Evolutionary conservation across 2,888 invertebrate genomes (phyloP), one percentile per base, ranked within the genome.

Genomic region (Habroteleia sp.): DNA sequence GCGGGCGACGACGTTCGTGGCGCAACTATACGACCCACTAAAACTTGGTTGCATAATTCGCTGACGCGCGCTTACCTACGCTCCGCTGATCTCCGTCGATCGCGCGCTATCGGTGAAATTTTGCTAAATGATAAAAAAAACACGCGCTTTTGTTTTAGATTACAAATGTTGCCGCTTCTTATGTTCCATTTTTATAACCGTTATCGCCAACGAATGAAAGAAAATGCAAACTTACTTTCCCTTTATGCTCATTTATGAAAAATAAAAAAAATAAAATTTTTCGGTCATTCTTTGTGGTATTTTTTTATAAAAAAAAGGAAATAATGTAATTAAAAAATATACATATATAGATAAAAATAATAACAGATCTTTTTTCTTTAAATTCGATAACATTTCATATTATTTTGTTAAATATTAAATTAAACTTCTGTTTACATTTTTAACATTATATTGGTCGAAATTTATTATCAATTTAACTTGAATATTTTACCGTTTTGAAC

Each of bases 11-110:
- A 76, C 81, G 78, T 75, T 78, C 79, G 79, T 85, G 83, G 82
- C 82, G 85, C 80, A 86, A 86, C 85, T 85, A 84, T 86, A 86
- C 85, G 86, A 84, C 85, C 85, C 84, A 87, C 86, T 87, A 87
- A 86, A 87, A 86, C 79, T 80, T 69, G 74, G 82, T 87, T 87
- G 84, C 86, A 84, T 86, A 87, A 86, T 83, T 77, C 77, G 52
- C 46, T 72, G 69, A 74, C 71, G 58, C 60, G 52, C 37, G 56
- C 41, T 66, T 77, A 62, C 76, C 78, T 76, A 80, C 79, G 69
- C 79, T 77, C 50, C 66, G 71, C 63, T 56, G 71, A 78, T 79
- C 72, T 69, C 52, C 48, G 60, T 16, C 65, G 56, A 71, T 60
- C 71, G 65, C 14, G 11, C 41, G 44, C 31, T 65, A 73, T 66